Percentiles rank a stretch among this genome's conserved stretches.
phyloP scores from a whole-genome alignment of 2,888 invertebrate genomes.

The Apodemia zela region DNA sequence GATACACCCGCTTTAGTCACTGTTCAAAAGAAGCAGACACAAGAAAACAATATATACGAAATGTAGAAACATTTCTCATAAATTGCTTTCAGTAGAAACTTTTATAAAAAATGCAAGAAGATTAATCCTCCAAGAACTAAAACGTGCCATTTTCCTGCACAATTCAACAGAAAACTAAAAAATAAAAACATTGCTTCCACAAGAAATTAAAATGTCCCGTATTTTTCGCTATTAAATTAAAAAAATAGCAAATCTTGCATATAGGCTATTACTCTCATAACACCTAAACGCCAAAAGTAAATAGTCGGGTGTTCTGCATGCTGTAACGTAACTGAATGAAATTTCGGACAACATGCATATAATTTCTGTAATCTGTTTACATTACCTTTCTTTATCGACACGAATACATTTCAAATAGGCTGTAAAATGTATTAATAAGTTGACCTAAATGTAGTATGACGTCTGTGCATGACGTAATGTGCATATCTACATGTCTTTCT shows the following conservation, averaged over 20 bases:
- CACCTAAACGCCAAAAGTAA: not conserved
- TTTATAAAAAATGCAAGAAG: not conserved
- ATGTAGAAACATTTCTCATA: not conserved
- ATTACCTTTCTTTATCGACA: constrained; percentile 36
- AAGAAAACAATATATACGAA: not conserved
- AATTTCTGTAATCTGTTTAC: constrained; percentile 30
- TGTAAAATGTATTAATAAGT: constrained; percentile 62
- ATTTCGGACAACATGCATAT: constrained; percentile 26
- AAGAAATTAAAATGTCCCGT: not conserved
- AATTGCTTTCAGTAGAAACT: too few species aligned
- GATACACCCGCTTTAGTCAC: too few species aligned
- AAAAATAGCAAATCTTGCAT: not conserved
- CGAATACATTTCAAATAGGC: constrained; percentile 62
- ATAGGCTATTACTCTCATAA: constrained; percentile 6
- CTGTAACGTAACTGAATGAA: constrained; percentile 30
- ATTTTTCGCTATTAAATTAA: not conserved
- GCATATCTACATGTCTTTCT: constrained; percentile 40
- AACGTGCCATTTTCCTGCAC: not conserved
- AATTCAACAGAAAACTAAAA: not conserved
- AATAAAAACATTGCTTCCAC: not conserved
- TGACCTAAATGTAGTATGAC: constrained; percentile 71
- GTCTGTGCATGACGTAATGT: constrained; percentile 60
- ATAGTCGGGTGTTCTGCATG: constrained; percentile 18
- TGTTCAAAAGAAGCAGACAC: not conserved
- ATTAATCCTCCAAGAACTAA: not conserved